phyloP scores from a whole-genome alignment of 2,113 vertebrate genomes.

The Corapipo altera region DNA sequence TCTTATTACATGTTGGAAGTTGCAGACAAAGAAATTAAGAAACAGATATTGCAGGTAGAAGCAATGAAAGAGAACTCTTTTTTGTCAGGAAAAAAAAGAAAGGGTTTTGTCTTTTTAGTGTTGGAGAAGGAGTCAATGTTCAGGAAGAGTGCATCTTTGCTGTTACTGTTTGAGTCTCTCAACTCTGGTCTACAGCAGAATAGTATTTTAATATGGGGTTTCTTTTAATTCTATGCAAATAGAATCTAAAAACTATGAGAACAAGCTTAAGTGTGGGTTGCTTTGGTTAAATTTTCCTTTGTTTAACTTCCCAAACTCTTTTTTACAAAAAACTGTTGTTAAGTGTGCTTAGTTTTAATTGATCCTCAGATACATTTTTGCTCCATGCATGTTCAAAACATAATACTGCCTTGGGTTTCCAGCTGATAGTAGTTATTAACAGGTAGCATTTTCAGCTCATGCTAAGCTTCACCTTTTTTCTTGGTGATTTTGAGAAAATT shows the following conservation, averaged over 20 bases:
- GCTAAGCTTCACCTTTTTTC: neutral
- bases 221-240: neutral
- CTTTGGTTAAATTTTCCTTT: neutral
- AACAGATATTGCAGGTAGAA: neutral
- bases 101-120: neutral
- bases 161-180: neutral
- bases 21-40: constrained; percentile 31
- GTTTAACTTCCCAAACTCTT: neutral
- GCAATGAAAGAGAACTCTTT: neutral
- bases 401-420: neutral
- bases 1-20: neutral
- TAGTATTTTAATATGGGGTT: neutral
- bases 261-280: neutral
- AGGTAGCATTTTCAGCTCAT: neutral
- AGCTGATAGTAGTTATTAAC: neutral
- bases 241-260: neutral
- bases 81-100: neutral
- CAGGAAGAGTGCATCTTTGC: neutral
- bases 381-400: neutral
- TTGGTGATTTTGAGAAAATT: neutral
- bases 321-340: neutral
- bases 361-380: neutral
- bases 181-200: neutral
- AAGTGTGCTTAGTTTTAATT: neutral
- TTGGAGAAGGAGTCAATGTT: neutral